Evolutionary conservation across 2,888 invertebrate genomes (phyloP).

Genomic region (Callinectes sapidus): DNA sequence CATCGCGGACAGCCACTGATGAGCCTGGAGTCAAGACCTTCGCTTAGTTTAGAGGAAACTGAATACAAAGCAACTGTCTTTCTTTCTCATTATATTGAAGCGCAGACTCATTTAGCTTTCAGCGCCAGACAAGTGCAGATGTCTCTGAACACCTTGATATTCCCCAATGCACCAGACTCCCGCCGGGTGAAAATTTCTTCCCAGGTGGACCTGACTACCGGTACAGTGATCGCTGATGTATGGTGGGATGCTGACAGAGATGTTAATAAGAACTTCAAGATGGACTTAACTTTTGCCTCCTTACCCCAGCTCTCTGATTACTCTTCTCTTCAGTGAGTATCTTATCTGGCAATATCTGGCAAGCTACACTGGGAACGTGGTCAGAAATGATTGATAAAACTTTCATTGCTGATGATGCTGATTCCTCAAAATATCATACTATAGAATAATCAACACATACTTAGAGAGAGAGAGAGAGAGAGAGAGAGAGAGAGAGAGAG

Average conservation of each 20-base stretch:
- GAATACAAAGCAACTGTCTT: neutral
- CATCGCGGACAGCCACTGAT: neutral
- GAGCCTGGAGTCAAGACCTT: neutral
- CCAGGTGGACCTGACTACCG: slow-evolving; percentile 14
- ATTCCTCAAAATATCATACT: no score
- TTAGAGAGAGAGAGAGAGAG: no score
- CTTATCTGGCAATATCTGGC: no score
- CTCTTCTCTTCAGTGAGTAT: slow-evolving; percentile 32
- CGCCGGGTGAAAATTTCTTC: slow-evolving; percentile 27
- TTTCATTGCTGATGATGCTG: no score
- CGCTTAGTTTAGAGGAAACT: neutral
- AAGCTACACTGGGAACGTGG: no score
- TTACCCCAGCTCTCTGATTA: neutral
- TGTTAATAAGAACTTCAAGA: neutral
- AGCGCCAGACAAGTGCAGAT: neutral
- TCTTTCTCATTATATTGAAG: neutral
- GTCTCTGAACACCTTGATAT: neutral
- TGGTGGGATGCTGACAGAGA: slow-evolving; percentile 48
- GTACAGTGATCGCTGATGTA: slow-evolving; percentile 8
- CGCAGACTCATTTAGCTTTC: neutral
- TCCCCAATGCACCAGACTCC: neutral
- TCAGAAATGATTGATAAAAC: no score
- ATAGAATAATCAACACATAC: no score
- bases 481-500: no score
- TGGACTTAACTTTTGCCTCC: slow-evolving; percentile 1